Base-by-base conservation (phyloP, 2,888 invertebrate genomes). In the Andrena bucephala region DNA sequence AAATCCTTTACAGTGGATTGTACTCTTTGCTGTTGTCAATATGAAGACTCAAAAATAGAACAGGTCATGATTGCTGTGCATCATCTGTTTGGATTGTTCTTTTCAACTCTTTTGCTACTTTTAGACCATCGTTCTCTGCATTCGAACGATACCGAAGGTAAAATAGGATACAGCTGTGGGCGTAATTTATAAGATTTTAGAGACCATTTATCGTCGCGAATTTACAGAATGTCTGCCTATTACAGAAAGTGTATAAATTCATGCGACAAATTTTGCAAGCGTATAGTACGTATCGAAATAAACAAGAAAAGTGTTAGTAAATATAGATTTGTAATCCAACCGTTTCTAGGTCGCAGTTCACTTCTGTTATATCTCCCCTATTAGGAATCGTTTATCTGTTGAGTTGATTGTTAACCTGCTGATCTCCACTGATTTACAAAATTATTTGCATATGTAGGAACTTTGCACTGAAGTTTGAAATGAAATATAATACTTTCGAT, bases 111-210 rank as follows among this genome's bases (percentile, higher is more conserved):
- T 33, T 42, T 5, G 42, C 42, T 36, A 69, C 13, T 4, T 7
- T 7, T 5, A 10, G 27, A 6, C 10, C 7, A 8, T 13, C 33
- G 36, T 29, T 48, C n/a, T 66, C 16, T 16, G 50, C 24, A 48
- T 48, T 36, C 10, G 16, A 52, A 69, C 57, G n/a, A 69, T 36
- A 36, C 24, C n/a, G 57, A 27, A 69, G 16, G 27, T 33, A 27
- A 36, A 20, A 27, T 5, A 20, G 13, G 20, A 16, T 66, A 66
- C 52, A 36, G 27, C 36, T 36, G 6, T 2, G 8, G 2, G 8
- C 2, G n/a, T 10, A 16, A 31, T 20, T 29, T 2, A 6, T 52
- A 52, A 10, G 8, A 2, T 10, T 16, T 36, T 4, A 36, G 16
- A 54, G 16, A 2, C 4, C 8, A 24, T 16, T 16, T 16, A 4